Conservation (phyloP, 2,113 vertebrate species). For the Cygnus atratus region DNA sequence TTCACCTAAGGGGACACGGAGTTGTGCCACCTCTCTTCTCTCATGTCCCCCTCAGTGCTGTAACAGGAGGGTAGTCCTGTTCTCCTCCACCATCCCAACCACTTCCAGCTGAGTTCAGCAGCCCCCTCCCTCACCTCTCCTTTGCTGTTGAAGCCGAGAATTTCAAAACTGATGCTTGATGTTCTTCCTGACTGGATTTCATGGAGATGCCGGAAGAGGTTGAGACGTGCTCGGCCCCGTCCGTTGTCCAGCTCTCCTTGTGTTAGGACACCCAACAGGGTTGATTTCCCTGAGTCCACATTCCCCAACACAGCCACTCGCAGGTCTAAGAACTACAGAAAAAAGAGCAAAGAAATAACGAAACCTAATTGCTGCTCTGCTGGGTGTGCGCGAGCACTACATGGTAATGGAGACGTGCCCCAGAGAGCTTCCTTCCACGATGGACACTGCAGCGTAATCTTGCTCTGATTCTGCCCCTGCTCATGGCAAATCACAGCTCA, state of each 20-base stretch:
- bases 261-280: conserved; percentile 92
- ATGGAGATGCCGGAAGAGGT: conserved; percentile 97
- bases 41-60: background rate
- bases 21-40: background rate
- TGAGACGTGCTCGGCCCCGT: conserved; percentile 92
- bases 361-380: background rate
- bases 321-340: conserved; percentile 90
- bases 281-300: conserved; percentile 97
- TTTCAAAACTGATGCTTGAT: conserved; percentile 99
- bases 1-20: background rate
- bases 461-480: background rate
- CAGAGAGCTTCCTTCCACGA: background rate
- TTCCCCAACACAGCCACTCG: conserved; percentile 97
- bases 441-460: background rate
- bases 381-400: background rate
- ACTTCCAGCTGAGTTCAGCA: background rate
- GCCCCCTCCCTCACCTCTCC: conserved; percentile 84
- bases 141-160: conserved; percentile 97
- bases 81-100: background rate
- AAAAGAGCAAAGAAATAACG: background rate
- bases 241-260: conserved; percentile 98
- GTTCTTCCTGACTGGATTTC: conserved; percentile 98
- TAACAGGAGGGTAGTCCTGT: background rate
- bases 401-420: background rate
- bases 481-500: background rate